phyloP scores from a whole-genome alignment of 2,113 vertebrate genomes.

The Pogona vitticeps region DNA sequence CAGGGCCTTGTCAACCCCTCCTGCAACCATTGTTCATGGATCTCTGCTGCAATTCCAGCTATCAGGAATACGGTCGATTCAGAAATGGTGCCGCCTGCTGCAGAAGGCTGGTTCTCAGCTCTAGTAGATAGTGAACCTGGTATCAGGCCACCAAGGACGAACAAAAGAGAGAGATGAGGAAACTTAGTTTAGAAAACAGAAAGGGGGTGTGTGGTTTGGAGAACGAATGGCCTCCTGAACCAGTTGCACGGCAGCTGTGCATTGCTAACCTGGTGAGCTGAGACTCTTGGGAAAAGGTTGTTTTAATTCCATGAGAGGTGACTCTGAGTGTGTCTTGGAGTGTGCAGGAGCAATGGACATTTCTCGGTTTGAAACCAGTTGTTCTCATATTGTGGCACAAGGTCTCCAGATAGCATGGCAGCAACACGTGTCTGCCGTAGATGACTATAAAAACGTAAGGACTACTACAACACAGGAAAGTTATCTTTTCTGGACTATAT shows the following conservation, averaged over 20 bases:
- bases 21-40: neutral
- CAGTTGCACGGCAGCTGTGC: neutral
- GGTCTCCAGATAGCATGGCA: neutral
- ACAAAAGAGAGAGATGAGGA: neutral
- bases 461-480: too few relatives aligned
- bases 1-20: neutral
- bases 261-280: neutral
- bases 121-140: neutral
- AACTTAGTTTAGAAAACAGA: neutral
- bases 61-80: neutral
- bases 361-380: neutral
- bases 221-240: neutral
- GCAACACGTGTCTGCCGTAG: neutral
- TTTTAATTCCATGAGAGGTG: neutral
- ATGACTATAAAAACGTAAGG: neutral
- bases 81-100: conserved; percentile 16
- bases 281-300: neutral
- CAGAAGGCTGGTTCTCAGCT: neutral
- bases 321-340: neutral
- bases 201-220: neutral
- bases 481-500: too few relatives aligned
- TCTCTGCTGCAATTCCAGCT: conserved; percentile 9
- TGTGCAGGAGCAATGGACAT: neutral
- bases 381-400: neutral
- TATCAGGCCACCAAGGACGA: neutral